Percentiles rank a stretch among this genome's conserved stretches.
Evolutionary conservation across 2,797 vertebrate genomes (phyloP).

Genomic region (Champsocephalus esox): DNA sequence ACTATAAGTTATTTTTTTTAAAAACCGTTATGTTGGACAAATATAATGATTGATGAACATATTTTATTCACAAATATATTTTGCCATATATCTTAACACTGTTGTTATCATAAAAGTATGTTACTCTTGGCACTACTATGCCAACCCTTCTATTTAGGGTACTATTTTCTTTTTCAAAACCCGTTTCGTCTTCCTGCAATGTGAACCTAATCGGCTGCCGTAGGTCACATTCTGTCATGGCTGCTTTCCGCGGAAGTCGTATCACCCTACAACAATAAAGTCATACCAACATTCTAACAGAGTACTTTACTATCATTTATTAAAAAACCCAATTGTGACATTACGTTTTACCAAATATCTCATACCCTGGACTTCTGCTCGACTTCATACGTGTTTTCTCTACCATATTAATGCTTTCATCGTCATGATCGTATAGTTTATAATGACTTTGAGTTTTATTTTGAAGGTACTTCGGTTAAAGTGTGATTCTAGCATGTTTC

Average conservation of each 20-base stretch:
- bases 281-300: too few species aligned
- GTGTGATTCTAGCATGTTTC: neutral
- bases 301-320: neutral
- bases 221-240: constrained; percentile 59
- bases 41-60: too few species aligned
- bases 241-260: constrained; percentile 28
- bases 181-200: neutral
- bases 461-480: constrained; percentile 42
- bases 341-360: rapidly evolving
- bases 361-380: rapidly evolving
- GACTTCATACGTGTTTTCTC: neutral
- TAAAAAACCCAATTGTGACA: rapidly evolving
- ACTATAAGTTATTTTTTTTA: neutral
- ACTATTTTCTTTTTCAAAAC: neutral
- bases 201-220: constrained; percentile 52
- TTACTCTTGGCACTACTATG: neutral
- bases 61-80: neutral
- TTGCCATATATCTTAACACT: neutral
- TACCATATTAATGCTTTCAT: rapidly evolving
- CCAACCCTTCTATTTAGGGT: too few species aligned
- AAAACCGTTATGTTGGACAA: neutral
- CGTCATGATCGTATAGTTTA: rapidly evolving
- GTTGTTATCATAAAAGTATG: neutral
- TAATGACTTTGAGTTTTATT: constrained; percentile 19
- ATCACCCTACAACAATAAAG: constrained; percentile 47